A percentile compares a stretch with the other conserved stretches of the same genome.
phyloP scores from a whole-genome alignment of 2,113 vertebrate genomes.

The Actinemys pallida region DNA sequence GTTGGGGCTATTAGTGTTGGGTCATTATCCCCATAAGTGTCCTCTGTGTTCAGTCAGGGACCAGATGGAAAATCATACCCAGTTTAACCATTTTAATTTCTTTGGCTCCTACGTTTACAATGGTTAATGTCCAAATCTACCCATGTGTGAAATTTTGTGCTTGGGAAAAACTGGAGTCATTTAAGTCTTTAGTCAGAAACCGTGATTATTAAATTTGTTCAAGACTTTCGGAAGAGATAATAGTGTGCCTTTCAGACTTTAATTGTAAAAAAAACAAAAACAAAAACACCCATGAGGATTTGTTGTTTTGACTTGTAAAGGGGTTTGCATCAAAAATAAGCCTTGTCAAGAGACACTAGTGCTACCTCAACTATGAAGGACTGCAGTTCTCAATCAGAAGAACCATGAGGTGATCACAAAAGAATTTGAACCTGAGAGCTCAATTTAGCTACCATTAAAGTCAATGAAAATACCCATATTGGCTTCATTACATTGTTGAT shows the following conservation, averaged over 20 bases:
- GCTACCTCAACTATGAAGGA: background rate
- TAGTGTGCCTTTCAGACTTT: background rate
- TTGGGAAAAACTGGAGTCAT: background rate
- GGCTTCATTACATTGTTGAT: background rate
- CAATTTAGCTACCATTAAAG: background rate
- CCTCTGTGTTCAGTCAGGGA: background rate
- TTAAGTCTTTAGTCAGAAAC: background rate
- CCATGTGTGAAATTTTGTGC: background rate
- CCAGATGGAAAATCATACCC: background rate
- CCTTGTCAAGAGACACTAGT: background rate
- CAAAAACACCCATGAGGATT: background rate
- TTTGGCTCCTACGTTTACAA: background rate
- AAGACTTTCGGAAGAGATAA: background rate
- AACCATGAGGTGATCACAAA: background rate
- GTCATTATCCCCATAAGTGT: background rate
- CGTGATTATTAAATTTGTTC: background rate
- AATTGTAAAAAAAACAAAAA: background rate
- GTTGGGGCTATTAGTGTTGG: background rate
- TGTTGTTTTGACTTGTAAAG: background rate
- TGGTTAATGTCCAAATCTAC: background rate
- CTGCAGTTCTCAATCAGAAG: background rate
- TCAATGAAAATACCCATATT: background rate
- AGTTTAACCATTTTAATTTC: background rate
- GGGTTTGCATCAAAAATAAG: background rate
- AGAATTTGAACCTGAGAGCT: background rate